A percentile compares a stretch with the other conserved stretches of the same genome.
Evolutionary conservation across 2,888 invertebrate genomes (phyloP).

Genomic region (Leptinotarsa peninsularis): DNA sequence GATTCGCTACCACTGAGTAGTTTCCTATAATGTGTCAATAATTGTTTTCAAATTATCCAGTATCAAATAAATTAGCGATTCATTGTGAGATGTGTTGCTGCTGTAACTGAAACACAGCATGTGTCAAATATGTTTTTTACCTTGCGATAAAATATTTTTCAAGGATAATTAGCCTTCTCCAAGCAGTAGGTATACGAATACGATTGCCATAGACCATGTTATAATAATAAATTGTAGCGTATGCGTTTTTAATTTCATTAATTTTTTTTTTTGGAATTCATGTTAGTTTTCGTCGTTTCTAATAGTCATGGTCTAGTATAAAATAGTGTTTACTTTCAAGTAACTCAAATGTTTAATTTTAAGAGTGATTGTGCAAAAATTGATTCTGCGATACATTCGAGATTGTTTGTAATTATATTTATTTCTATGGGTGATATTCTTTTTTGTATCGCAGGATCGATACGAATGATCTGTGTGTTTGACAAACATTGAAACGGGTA

Average conservation of each 20-base stretch:
- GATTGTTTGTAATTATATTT: slow-evolving; percentile 51
- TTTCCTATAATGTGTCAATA: no score
- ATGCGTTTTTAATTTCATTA: neutral
- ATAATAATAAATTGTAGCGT: neutral
- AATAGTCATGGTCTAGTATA: slow-evolving; percentile 15
- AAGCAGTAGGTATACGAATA: neutral
- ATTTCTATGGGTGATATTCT: slow-evolving; percentile 51
- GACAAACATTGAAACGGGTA: slow-evolving; percentile 46
- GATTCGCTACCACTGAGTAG: no score
- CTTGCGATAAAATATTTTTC: neutral
- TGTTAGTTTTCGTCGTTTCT: slow-evolving; percentile 5
- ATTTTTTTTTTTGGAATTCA: slow-evolving; percentile 2
- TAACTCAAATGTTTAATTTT: slow-evolving; percentile 36
- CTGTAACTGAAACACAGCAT: no score
- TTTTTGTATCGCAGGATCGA: slow-evolving; percentile 44
- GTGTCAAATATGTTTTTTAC: no score
- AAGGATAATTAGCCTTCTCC: neutral
- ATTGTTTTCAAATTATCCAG: no score
- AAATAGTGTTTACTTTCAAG: slow-evolving; percentile 14
- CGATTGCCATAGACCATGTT: neutral
- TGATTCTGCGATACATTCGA: slow-evolving; percentile 41
- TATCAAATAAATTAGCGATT: no score
- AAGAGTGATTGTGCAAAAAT: slow-evolving; percentile 39
- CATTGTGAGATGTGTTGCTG: no score
- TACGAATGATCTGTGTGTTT: slow-evolving; percentile 38